phyloP scores from a whole-genome alignment of 2,888 invertebrate genomes.

The Netelia melanura region DNA sequence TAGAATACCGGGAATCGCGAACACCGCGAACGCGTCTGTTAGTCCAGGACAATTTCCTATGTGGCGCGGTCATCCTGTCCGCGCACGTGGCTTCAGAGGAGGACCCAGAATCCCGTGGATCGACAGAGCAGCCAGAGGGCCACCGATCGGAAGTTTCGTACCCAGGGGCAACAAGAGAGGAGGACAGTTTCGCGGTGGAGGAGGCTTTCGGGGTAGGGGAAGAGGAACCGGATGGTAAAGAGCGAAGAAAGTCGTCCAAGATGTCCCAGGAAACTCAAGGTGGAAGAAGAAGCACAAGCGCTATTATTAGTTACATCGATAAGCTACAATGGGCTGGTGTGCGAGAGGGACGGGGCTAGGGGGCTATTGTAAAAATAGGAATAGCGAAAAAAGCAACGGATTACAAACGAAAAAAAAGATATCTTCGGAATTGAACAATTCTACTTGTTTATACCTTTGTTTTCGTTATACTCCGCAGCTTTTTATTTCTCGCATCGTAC shows the following conservation, averaged over 20 bases:
- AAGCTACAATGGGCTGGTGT: background rate
- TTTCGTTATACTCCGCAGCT: too few species aligned
- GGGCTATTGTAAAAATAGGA: constrained; percentile 12
- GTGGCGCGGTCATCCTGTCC: constrained; percentile 79
- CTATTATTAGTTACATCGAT: constrained; percentile 12
- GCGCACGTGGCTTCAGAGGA: constrained; percentile 83
- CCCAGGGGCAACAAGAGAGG: constrained; percentile 81
- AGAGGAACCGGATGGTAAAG: constrained; percentile 79
- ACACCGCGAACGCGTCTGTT: constrained; percentile 68
- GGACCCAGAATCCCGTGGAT: constrained; percentile 85
- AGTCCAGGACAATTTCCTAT: constrained; percentile 78
- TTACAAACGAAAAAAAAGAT: background rate
- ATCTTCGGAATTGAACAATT: too few species aligned
- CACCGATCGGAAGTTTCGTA: constrained; percentile 75
- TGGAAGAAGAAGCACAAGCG: constrained; percentile 18
- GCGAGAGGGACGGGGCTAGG: background rate
- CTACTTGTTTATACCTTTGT: too few species aligned
- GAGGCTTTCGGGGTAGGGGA: constrained; percentile 79
- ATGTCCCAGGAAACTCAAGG: constrained; percentile 85
- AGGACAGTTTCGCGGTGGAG: constrained; percentile 81
- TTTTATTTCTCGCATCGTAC: too few species aligned
- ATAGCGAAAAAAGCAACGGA: background rate
- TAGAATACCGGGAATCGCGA: constrained; percentile 67
- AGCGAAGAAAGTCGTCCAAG: constrained; percentile 76
- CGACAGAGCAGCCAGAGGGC: constrained; percentile 79